phyloP scores from a whole-genome alignment of 1,140 invertebrate genomes.

The Epicauta chinensis region DNA sequence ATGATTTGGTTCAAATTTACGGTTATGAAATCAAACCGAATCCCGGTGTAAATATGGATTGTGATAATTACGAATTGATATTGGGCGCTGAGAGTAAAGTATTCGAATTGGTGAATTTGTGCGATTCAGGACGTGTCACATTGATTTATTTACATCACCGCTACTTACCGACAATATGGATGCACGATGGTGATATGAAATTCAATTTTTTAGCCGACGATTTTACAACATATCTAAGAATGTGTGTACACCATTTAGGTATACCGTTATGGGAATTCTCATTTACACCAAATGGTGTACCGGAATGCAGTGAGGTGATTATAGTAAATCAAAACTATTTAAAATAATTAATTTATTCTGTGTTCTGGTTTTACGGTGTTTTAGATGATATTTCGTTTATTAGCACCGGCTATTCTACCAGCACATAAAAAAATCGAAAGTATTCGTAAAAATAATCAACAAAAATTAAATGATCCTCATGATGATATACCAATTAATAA shows the following conservation, averaged over 20 bases:
- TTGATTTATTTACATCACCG: slow-evolving; percentile 36
- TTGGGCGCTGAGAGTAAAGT: slow-evolving; percentile 32
- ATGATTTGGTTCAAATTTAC: slow-evolving; percentile 22
- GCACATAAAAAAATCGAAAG: slow-evolving; percentile 9
- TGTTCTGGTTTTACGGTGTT: no score
- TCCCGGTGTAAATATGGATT: slow-evolving; percentile 24
- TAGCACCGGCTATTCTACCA: slow-evolving; percentile 7
- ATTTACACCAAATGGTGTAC: slow-evolving; percentile 27
- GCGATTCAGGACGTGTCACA: slow-evolving; percentile 28
- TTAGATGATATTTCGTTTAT: slow-evolving; percentile 9
- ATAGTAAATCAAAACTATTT: slow-evolving; percentile 19
- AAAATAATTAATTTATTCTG: no score
- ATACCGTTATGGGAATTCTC: slow-evolving; percentile 70
- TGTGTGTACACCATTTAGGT: slow-evolving; percentile 83
- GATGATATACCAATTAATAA: slow-evolving; percentile 8
- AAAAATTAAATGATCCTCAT: slow-evolving; percentile 2
- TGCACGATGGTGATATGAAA: slow-evolving; percentile 30
- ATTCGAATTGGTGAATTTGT: slow-evolving; percentile 28
- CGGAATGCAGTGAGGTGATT: slow-evolving; percentile 31
- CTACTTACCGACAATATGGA: slow-evolving; percentile 34
- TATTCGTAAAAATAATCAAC: slow-evolving; percentile 3
- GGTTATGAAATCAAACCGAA: slow-evolving; percentile 29
- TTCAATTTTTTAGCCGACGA: slow-evolving; percentile 81
- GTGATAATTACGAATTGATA: slow-evolving; percentile 12
- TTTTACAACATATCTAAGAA: slow-evolving; percentile 79